Evolutionary conservation across 2,113 vertebrate genomes (phyloP), one percentile per base, ranked within the genome.

Genomic region (human): DNA sequence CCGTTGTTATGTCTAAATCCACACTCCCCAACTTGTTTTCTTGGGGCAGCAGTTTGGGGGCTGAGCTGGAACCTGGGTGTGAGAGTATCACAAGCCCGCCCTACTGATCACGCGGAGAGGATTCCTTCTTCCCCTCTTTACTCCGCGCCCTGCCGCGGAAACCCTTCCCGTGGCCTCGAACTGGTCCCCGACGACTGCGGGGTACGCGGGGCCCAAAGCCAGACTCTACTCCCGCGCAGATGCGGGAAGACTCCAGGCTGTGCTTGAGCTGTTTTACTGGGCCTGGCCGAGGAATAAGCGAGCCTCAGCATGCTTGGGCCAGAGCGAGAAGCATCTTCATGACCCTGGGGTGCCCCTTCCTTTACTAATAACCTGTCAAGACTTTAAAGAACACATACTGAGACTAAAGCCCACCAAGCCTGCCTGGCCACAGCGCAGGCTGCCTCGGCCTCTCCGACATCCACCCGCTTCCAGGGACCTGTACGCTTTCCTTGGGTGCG

Each of bases 331-430:
- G 95, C 97, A 84, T 96, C 98, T 98, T 97, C 96, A 97, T 97
- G 98, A 98, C 98, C 98, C 95, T 85, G 97, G 97, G 64, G 95
- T 89, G 97, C 95, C 96, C 98, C 97, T 97, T 98, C 95, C 90
- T 98, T 97, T 84, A 85, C 98, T 98, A 98, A 98, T 96, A 98
- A 98, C 98, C 98, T 97, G 97, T 98, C 98, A 98, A 98, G 89
- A 93, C 96, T 98, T 97, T 97, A 97, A 96, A 97, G 98, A 98
- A 98, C 98, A 97, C 97, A 98, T 91, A 97, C 98, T 93, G 95
- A 98, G 98, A 98, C 96, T 90, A 97, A 98, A 98, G 97, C 81
- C 93, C 75, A 89, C 70, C 12, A 73, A 90, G 97, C 94, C 96
- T 32, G n/a, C 32, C 32, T 11, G 43, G 43, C n/a, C 40, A 48